Percentiles rank a stretch among this genome's conserved stretches.
These are phyloP conservation scores for Fratercula arctica DNA, from an alignment of 2,797 vertebrate species.

Conservation along the genomic window DNA sequence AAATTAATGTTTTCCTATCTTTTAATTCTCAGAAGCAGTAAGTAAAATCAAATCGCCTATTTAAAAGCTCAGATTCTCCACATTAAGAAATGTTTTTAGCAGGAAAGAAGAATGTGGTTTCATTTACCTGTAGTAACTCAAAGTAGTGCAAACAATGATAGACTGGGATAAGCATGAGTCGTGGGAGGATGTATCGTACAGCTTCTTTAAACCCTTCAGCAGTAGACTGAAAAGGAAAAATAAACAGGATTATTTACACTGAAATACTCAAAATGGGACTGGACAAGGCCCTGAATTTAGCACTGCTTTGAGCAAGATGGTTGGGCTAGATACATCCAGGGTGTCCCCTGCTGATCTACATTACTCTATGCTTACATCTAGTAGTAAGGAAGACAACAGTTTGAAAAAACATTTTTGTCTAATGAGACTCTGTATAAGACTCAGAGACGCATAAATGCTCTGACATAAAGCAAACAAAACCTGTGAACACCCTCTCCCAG, in stretches of 20 bases:
- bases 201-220: constrained; percentile 96
- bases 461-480: neutral
- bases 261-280: neutral
- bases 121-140: constrained; percentile 92
- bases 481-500: neutral
- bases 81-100: neutral
- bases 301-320: neutral
- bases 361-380: neutral
- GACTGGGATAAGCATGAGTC: constrained; percentile 96
- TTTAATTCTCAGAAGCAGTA: neutral
- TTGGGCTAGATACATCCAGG: neutral
- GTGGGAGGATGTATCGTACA: constrained; percentile 93
- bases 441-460: neutral
- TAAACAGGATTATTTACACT: neutral
- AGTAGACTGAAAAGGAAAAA: constrained; percentile 82
- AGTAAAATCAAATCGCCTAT: neutral
- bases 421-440: neutral
- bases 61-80: neutral
- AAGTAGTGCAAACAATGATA: constrained; percentile 99
- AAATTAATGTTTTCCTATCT: neutral
- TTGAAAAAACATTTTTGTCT: neutral
- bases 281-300: neutral
- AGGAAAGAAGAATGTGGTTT: neutral
- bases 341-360: rapidly evolving
- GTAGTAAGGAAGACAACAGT: neutral